These are phyloP conservation scores for Hylaeus anthracinus DNA, from an alignment of 1,140 invertebrate species.

Conservation along the genomic window DNA sequence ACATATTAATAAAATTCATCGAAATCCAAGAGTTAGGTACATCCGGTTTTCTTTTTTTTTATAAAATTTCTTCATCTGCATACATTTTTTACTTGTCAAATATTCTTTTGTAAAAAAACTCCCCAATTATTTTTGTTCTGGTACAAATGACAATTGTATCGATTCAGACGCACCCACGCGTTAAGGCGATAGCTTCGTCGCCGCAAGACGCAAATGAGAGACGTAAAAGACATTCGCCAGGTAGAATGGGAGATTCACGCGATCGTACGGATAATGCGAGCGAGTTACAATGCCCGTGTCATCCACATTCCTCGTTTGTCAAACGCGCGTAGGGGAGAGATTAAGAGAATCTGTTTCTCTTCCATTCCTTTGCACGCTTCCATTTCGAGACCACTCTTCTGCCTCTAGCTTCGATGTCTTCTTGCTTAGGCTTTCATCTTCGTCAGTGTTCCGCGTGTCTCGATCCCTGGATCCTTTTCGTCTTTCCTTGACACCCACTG, in stretches of 20 bases:
- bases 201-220: constrained; percentile 57
- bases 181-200: constrained; percentile 57
- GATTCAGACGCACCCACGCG: constrained; percentile 51
- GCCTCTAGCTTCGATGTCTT: not conserved
- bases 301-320: constrained; percentile 69
- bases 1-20: too few species aligned
- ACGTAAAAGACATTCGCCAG: constrained; percentile 44
- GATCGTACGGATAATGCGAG: constrained; percentile 64
- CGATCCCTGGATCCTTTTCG: not conserved
- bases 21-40: too few species aligned
- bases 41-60: not conserved
- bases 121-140: too few species aligned
- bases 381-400: not conserved
- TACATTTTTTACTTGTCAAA: too few species aligned
- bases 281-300: constrained; percentile 56
- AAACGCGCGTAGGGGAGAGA: constrained; percentile 60
- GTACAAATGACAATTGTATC: too few species aligned
- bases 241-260: constrained; percentile 59
- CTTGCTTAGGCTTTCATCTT: not conserved
- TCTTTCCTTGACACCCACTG: not conserved
- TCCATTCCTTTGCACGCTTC: not conserved
- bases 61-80: too few species aligned
- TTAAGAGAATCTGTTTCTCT: constrained; percentile 59
- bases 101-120: too few species aligned
- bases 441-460: not conserved